Base-by-base conservation (phyloP, 2,797 vertebrate genomes). In the Hapalemur alaotrensis region DNA sequence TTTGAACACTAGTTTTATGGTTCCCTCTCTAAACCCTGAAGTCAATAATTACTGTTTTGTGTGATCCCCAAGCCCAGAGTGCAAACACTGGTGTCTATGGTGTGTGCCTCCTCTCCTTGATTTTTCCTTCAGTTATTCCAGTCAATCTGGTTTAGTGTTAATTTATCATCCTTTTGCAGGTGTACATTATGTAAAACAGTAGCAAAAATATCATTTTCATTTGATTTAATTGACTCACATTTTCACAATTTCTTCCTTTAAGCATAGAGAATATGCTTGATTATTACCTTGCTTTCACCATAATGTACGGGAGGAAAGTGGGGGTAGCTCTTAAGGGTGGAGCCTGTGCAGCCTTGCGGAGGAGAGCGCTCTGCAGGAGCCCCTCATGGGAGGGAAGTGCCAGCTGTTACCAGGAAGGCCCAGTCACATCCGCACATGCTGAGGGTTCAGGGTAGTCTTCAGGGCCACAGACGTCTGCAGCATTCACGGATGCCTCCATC, bases 1-100 rank as follows among this genome's bases (percentile, higher is more conserved):
- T 72, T 84, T 95, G 79, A 61, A 69, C 15, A 84, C 72, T n/a
- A 7, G 25, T 88, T 93, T 93, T 95, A 87, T 88, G 38, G n/a
- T 59, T 88, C 57, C 43, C n/a, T 83, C 23, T 93, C 63, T 88
- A 48, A 63, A 59, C 63, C n/a, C 46, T 70, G 52, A 93, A 91
- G 78, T 80, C 41, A 67, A 20, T 38, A 52, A 91, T 79, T 41
- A 72, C 54, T 80, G 3, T 52, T 87, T 78, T n/a, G 7, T 13
- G 17, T 41, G 41, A 50, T 30, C 12, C 57, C 28, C 89, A 89
- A 5, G 28, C 46, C 22, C n/a, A 57, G 35, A 85, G 30, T 15
- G 4, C 43, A 32, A 69, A 30, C 23, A 59, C 14, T 4, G 4
- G 13, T 38, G 20, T 43, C 63, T 57, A 5, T 54, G 20, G 7